Conservation (phyloP, 2,797 vertebrate species). For the Acanthiza pusilla region DNA sequence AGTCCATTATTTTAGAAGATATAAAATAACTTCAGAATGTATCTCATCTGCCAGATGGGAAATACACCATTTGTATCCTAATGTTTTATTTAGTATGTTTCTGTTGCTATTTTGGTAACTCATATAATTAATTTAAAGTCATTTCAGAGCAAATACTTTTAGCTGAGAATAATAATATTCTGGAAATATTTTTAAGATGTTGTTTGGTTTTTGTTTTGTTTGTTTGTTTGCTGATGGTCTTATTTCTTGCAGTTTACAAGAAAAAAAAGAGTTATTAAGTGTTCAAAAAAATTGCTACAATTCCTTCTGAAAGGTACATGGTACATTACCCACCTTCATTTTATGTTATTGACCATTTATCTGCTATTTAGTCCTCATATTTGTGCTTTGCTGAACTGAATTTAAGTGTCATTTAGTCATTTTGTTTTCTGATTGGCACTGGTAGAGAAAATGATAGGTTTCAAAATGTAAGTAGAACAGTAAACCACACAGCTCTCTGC, state of each 20-base stretch:
- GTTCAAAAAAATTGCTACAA: not conserved
- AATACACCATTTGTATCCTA: not conserved
- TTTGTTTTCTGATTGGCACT: slow-evolving; percentile 3
- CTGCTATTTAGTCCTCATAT: not conserved
- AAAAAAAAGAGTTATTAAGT: not conserved
- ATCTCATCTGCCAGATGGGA: not conserved
- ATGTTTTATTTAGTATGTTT: not conserved
- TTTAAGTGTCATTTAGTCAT: not conserved
- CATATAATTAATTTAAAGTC: not conserved
- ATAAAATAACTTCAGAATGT: not conserved
- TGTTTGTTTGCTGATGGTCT: not conserved
- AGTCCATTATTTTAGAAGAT: not conserved
- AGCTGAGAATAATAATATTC: not conserved
- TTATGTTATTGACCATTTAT: not conserved
- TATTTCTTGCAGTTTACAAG: not conserved
- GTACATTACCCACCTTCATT: not conserved
- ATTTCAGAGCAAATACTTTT: not conserved
- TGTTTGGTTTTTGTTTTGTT: not conserved
- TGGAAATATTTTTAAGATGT: not conserved
- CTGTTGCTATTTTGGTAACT: not conserved
- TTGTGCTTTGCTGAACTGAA: not conserved
- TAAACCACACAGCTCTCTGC: not conserved
- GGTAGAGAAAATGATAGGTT: slow-evolving; percentile 31
- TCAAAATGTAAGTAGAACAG: not conserved
- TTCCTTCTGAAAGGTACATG: not conserved